These are phyloP conservation scores for Lontra canadensis DNA, from an alignment of 2,113 vertebrate species.

Conservation along the genomic window DNA sequence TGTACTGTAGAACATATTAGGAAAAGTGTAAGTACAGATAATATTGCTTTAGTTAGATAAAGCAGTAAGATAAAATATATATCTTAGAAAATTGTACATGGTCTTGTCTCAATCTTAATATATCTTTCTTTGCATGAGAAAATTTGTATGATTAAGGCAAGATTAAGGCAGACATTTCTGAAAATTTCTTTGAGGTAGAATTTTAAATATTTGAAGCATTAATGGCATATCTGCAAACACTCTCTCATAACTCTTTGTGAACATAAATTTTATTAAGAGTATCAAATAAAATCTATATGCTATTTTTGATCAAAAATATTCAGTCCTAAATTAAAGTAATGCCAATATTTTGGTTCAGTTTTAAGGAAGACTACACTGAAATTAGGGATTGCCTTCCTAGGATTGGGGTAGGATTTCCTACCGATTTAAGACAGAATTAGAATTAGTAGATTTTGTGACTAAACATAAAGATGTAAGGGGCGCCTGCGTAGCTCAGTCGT, in stretches of 20 bases:
- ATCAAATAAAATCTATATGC: background rate
- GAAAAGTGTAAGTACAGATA: constrained; percentile 31
- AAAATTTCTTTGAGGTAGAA: background rate
- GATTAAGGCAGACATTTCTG: background rate
- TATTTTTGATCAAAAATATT: background rate
- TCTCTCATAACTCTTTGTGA: background rate
- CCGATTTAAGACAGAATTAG: background rate
- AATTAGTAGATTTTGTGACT: background rate
- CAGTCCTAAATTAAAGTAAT: background rate
- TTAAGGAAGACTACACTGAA: background rate
- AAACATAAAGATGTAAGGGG: background rate
- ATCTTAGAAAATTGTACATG: constrained; percentile 1
- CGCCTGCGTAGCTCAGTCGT: too few species aligned
- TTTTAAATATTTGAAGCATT: background rate
- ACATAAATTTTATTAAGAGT: background rate
- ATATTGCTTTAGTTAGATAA: constrained; percentile 24
- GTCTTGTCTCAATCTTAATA: background rate
- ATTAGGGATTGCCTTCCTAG: background rate
- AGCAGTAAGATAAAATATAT: background rate
- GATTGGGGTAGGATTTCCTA: background rate
- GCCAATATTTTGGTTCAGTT: background rate
- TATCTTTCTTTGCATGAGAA: background rate
- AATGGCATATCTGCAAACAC: background rate
- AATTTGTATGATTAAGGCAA: background rate
- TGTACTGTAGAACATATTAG: background rate